phyloP scores from a whole-genome alignment of 2,797 vertebrate species.

The Uromys caudimaculatus region DNA sequence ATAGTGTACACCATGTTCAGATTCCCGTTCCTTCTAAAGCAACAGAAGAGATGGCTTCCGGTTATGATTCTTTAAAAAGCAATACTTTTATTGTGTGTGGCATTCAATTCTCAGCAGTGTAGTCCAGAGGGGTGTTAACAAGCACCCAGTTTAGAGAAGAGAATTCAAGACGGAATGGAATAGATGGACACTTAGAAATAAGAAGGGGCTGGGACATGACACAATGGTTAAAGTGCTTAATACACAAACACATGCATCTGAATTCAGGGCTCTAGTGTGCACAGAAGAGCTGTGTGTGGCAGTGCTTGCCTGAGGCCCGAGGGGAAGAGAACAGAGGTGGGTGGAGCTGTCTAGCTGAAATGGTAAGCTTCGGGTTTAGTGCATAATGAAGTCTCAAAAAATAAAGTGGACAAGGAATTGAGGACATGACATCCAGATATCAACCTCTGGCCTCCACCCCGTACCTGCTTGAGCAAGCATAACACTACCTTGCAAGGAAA shows the following conservation, averaged over 20 bases:
- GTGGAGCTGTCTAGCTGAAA: background rate
- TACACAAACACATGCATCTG: background rate
- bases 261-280: background rate
- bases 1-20: background rate
- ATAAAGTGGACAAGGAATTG: background rate
- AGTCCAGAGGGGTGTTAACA: slow-evolving; percentile 8
- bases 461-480: background rate
- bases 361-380: background rate
- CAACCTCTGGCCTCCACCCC: background rate
- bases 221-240: background rate
- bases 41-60: background rate
- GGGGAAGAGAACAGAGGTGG: background rate
- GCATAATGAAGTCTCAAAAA: background rate
- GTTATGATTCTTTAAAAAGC: background rate
- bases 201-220: background rate
- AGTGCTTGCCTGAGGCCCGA: background rate
- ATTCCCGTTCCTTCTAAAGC: slow-evolving; percentile 11
- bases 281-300: background rate
- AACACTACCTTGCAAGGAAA: background rate
- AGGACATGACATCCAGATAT: background rate
- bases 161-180: background rate
- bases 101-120: slow-evolving; percentile 14
- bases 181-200: background rate
- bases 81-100: background rate
- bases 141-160: slow-evolving; percentile 40